Evolutionary conservation across 30 jellyfish, hydroid and myxozoan species (phyloP), one percentile per base, ranked within the genome.

Genomic region (Pseudorhiza aurosa): DNA sequence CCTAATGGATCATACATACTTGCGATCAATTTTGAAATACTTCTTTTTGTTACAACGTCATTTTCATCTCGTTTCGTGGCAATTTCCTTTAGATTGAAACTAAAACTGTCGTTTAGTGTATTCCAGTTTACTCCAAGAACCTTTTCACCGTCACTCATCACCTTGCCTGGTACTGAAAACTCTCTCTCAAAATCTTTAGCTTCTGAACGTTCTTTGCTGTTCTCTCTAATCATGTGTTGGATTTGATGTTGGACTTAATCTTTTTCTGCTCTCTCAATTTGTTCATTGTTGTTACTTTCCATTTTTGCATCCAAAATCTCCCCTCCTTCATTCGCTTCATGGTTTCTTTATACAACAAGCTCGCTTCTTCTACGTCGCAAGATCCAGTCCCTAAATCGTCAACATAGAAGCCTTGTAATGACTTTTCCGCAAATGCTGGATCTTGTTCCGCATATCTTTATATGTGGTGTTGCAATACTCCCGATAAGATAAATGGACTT

Each of bases 1-100:
- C 86, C 86, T 9, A 72, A 9, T 17, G 73, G 86, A 43, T 69
- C 83, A 69, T 19, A 69, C 44, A 43, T 24, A 28, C 50, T 64
- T 32, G 58, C 78, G 5, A 64, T 64, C 25, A 18, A 8, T 17
- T 35, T 64, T 17, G 36, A 32, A 30, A 64, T 39, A 26, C 31
- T 4, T 28, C 78, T 35, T 21, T 64, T 64, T 37, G 78, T 64
- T 15, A 39, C 46, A 8, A 2, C 36, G 19, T 64, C 78, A 39
- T 64, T 14, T 46, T 46, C 21, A 12, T 24, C 60, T 11, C 15
- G 19, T 46, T 46, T 46, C 60, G 15, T 27, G 19, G 60, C 19
- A 46, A 12, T 27, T 46, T 11, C 19, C 60, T 46, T 24, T 4
- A 46, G 60, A 24, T 46, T 46, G n/a, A n/a, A n/a, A n/a, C n/a